These are phyloP conservation scores for Bilobella aurantiaca DNA, from an alignment of 1,140 invertebrate species.

Conservation along the genomic window DNA sequence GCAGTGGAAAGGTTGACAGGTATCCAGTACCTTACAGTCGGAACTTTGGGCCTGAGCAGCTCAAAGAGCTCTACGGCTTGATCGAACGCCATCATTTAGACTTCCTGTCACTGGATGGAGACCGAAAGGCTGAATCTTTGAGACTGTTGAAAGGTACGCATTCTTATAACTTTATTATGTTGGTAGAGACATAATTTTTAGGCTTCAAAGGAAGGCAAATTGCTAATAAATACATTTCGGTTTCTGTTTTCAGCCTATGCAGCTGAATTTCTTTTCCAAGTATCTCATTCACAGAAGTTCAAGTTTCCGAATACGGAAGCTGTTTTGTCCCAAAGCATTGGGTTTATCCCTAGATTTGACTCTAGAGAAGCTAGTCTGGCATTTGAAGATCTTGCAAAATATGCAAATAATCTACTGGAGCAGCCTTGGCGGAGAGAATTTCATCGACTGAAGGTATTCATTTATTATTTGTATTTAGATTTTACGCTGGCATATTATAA, in stretches of 20 bases:
- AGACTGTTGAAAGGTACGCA: not conserved
- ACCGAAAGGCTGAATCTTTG: not conserved
- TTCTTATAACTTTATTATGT: not conserved
- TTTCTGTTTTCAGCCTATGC: conserved; percentile 51
- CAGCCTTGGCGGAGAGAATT: conserved; percentile 84
- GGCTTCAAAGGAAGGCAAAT: too few relatives aligned
- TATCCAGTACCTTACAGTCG: not conserved
- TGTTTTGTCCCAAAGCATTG: conserved; percentile 58
- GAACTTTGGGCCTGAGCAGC: not conserved
- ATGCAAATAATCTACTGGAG: conserved; percentile 69
- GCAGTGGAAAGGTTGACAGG: not conserved
- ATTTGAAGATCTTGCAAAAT: conserved; percentile 70
- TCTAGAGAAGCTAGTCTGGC: conserved; percentile 66
- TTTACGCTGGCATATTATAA: too few relatives aligned
- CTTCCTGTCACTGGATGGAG: not conserved
- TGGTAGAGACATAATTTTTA: not conserved
- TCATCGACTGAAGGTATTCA: conserved; percentile 63
- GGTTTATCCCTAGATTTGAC: conserved; percentile 58
- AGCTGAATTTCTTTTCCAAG: conserved; percentile 61
- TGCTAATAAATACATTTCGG: not conserved
- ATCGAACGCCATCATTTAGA: not conserved
- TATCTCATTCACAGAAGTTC: conserved; percentile 69
- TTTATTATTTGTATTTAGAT: too few relatives aligned
- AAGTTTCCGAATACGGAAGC: conserved; percentile 58
- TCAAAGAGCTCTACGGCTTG: not conserved